Percentiles rank a stretch among this genome's conserved stretches.
Evolutionary conservation across 1,140 invertebrate species (phyloP).

Genomic region (Rhagoletis pomonella): DNA sequence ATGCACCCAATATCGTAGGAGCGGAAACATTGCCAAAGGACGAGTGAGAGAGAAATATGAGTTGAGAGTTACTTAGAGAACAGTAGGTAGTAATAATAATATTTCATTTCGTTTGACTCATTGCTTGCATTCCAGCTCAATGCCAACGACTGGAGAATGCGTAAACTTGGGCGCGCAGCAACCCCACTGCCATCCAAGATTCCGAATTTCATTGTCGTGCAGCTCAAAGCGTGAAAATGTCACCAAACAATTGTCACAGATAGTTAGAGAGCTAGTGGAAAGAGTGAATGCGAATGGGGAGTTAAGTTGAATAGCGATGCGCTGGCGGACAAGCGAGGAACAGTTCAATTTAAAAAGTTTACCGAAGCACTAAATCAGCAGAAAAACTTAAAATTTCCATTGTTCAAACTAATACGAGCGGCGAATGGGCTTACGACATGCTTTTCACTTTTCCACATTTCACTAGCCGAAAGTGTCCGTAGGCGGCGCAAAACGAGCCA

Average conservation of each 20-base stretch:
- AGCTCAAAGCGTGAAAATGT: slow-evolving; percentile 34
- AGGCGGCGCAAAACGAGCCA: background rate
- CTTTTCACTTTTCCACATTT: slow-evolving; percentile 13
- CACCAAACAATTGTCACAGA: slow-evolving; percentile 41
- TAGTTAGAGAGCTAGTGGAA: background rate
- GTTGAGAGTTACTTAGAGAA: slow-evolving; percentile 19
- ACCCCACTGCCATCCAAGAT: background rate
- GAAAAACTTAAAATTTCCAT: slow-evolving; percentile 54
- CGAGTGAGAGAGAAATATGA: background rate
- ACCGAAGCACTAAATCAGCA: slow-evolving; percentile 54
- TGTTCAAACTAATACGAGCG: slow-evolving; percentile 38
- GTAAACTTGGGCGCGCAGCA: background rate
- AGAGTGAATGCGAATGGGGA: background rate
- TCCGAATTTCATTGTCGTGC: slow-evolving; percentile 33
- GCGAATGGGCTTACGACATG: too few relatives aligned
- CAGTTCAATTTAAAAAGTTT: slow-evolving; percentile 55
- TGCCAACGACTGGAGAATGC: background rate
- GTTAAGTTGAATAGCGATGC: slow-evolving; percentile 26
- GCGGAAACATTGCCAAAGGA: background rate
- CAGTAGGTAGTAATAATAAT: slow-evolving; percentile 36
- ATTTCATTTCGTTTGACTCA: slow-evolving; percentile 48
- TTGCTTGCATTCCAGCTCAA: slow-evolving; percentile 2
- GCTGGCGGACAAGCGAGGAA: slow-evolving; percentile 24
- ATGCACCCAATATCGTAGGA: background rate
- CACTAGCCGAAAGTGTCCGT: background rate